Evolutionary conservation across 2,113 vertebrate genomes (phyloP), one percentile per base, ranked within the genome.

Genomic region (Macquaria australasica): DNA sequence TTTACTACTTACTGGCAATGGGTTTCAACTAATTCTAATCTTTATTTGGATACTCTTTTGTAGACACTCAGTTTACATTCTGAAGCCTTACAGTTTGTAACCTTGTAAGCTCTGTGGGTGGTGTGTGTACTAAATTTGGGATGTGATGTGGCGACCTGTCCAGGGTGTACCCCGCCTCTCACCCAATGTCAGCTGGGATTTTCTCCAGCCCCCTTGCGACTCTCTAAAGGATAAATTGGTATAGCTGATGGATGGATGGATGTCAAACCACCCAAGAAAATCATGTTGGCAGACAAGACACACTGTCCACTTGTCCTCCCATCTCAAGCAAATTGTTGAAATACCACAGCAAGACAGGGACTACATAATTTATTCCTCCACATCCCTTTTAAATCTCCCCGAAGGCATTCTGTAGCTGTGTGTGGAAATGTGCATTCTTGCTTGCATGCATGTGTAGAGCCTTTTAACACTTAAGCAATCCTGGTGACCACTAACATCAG

Each of bases 11-110:
- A 59, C 62, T 37, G n/a, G 34, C 68, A 76, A 18, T 77, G 45
- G 72, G 28, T 70, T 82, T 77, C 37, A 11, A 31, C 72, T 70
- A 48, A 70, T 82, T 10, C 18, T 64, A 3, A 60, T 62, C 72
- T 73, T 53, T 74, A 55, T 67, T 78, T 81, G 82, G 62, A 79
- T 77, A 43, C 64, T 79, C 25, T 62, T 87, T 79, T 72, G 73
- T 74, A 51, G 68, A 58, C n/a, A 21, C 15, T 18, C 11, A 4
- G 10, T 79, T 41, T 53, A 55, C 31, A 73, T 12, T 18, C 45
- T 66, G 41, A 28, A 60, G 11, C 23, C 34, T 41, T 34, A 5
- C 7, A 10, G 23, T 66, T 82, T 43, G 48, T 70, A 20, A 43
- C 66, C 25, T 45, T 51, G 39, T 28, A 20, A 43, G 15, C 37